These are phyloP conservation scores for Lamprologus tigripictilis DNA, from an alignment of 2,113 vertebrate genomes.

Conservation along the genomic window DNA sequence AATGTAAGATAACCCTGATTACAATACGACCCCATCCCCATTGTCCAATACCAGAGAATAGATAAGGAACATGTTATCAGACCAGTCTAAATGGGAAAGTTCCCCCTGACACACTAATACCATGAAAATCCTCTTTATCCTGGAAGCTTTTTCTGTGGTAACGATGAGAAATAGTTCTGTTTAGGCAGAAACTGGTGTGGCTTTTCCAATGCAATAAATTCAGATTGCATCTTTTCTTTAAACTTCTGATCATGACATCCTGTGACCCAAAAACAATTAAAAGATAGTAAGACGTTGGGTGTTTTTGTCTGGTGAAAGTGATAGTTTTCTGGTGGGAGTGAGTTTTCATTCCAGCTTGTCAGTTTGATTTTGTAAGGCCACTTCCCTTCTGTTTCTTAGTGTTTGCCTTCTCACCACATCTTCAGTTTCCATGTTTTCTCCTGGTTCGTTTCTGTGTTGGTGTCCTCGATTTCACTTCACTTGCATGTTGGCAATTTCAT, in stretches of 20 bases:
- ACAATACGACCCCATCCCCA: background rate
- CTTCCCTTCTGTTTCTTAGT: background rate
- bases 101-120: background rate
- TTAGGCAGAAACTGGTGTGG: background rate
- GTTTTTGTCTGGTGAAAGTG: background rate
- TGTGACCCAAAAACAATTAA: background rate
- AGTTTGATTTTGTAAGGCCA: background rate
- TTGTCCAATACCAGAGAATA: background rate
- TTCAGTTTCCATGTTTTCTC: background rate
- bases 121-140: background rate
- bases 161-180: background rate
- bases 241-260: background rate
- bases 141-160: background rate
- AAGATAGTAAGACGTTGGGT: background rate
- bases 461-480: background rate
- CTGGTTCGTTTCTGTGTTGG: background rate
- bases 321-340: background rate
- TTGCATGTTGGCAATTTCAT: background rate
- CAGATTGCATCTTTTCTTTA: background rate
- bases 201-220: background rate
- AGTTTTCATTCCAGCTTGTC: background rate
- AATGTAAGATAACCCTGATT: background rate
- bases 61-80: background rate
- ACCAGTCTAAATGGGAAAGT: background rate
- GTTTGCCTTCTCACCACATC: background rate